A percentile compares a stretch with the other conserved stretches of the same genome.
phyloP scores from a whole-genome alignment of 2,888 invertebrate species.

The Tillus elongatus region DNA sequence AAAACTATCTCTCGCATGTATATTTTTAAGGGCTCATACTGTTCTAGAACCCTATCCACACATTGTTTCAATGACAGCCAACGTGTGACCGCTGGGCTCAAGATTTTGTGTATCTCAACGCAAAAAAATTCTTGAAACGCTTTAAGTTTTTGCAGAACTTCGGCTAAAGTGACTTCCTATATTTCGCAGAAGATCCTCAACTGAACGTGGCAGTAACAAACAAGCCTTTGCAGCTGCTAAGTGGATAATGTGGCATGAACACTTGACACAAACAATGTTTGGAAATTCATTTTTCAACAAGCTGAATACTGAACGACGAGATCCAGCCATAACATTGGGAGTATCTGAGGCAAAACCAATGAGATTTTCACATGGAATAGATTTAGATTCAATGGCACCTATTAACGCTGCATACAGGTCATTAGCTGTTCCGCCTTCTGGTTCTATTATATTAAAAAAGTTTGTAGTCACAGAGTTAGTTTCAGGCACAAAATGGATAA shows the following conservation, averaged over 20 bases:
- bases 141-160: conserved; percentile 20
- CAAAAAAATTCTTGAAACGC: conserved; percentile 28
- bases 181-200: conserved; percentile 26
- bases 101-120: conserved; percentile 25
- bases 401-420: conserved; percentile 16
- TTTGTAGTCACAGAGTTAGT: conserved; percentile 10
- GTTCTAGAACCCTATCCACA: conserved; percentile 32
- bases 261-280: conserved; percentile 29
- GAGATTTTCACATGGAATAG: conserved; percentile 22
- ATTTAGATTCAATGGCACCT: conserved; percentile 12
- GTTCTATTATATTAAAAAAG: conserved; percentile 24
- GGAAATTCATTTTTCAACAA: conserved; percentile 20
- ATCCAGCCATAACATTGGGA: conserved; percentile 28
- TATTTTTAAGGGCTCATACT: conserved; percentile 27
- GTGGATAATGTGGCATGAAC: conserved; percentile 32
- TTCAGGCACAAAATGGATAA: conserved; percentile 11
- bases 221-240: conserved; percentile 31
- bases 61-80: conserved; percentile 30
- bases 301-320: conserved; percentile 16
- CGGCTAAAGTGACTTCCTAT: conserved; percentile 21
- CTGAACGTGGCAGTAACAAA: conserved; percentile 27
- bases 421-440: conserved; percentile 15
- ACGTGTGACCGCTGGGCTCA: conserved; percentile 17
- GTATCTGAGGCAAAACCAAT: conserved; percentile 29
- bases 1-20: conserved; percentile 26